These are phyloP conservation scores for Platysternon megacephalum DNA, from an alignment of 2,113 vertebrate genomes.

Conservation along the genomic window DNA sequence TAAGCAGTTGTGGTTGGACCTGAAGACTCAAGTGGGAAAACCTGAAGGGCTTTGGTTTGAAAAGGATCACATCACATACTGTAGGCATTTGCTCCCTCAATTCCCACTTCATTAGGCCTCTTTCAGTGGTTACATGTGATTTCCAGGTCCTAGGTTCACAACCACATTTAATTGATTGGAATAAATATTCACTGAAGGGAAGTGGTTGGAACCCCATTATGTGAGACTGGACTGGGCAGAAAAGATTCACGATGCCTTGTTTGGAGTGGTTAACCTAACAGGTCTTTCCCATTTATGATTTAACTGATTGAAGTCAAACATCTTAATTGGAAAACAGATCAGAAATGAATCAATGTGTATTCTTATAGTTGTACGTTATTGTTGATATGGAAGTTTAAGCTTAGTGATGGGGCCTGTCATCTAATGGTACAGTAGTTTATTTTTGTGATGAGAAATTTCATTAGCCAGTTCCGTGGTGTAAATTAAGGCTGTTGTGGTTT, in stretches of 20 bases:
- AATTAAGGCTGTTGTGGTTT: not conserved
- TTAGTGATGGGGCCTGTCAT: not conserved
- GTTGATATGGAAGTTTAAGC: not conserved
- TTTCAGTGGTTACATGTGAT: not conserved
- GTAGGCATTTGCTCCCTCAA: slow-evolving; percentile 41
- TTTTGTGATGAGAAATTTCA: not conserved
- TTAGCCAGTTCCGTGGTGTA: not conserved
- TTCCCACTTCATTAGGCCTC: not conserved
- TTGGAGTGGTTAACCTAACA: slow-evolving; percentile 15
- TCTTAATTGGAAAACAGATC: not conserved
- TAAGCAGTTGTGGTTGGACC: not conserved
- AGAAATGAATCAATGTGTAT: not conserved
- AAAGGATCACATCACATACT: slow-evolving; percentile 56
- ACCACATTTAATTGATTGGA: slow-evolving; percentile 12
- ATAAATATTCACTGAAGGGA: slow-evolving; percentile 4
- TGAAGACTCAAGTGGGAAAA: not conserved
- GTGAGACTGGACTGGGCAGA: slow-evolving; percentile 15
- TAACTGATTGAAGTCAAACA: not conserved
- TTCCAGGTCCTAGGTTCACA: slow-evolving; percentile 32
- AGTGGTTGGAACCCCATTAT: slow-evolving; percentile 1
- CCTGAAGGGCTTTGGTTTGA: slow-evolving; percentile 62
- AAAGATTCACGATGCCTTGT: not conserved
- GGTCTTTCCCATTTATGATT: not conserved
- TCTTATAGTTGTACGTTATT: not conserved
- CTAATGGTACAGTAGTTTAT: not conserved